Base-by-base conservation (phyloP, 2,797 vertebrate species). In the Sitta carolinensis region DNA sequence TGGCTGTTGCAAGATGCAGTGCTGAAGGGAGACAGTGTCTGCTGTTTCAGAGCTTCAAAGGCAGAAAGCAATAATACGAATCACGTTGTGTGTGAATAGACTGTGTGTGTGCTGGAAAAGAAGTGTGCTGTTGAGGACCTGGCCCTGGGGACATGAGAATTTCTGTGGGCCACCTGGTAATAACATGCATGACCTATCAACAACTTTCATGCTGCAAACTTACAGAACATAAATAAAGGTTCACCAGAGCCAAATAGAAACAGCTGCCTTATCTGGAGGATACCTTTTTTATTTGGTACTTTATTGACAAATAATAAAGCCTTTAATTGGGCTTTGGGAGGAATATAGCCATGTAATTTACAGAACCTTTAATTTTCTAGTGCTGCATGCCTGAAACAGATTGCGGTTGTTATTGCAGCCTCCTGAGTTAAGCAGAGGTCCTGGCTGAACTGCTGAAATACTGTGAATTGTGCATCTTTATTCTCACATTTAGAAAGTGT, bases 291-390 rank as follows among this genome's bases (percentile, higher is more conserved):
- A 96, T 96, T 95, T 96, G 81, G 38, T 91, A 67, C 87, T 97
- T 97, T 96, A 98, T 96, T 97, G 96, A 97, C 95, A 97, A 97
- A 97, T 97, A 96, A 97, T 97, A 97, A 97, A 97, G 84, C 57
- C 87, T 87, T 93, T 98, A 97, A 97, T 98, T 97, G 96, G 92
- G 78, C 92, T 96, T 78, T 87, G 93, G 94, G 92, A 96, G 63
- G 89, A 94, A 89, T 90, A 97, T 74, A 95, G 91, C 74, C 68
- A 45, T 92, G 92, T 96, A 92, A 97, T 97, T 98, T 97, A 97
- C 62, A 93, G 76, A 92, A 95, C 87, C 95, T 94, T 97, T 98
- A 96, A 97, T 98, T 97, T 97, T 95, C 87, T 95, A 84, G 84
- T 80, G 63, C 88, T 93, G 84, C 82, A 68, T 91, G 96, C 95